Evolutionary conservation across 1,140 invertebrate species (phyloP), one percentile per base, ranked within the genome.

Genomic region (Apis florea): DNA sequence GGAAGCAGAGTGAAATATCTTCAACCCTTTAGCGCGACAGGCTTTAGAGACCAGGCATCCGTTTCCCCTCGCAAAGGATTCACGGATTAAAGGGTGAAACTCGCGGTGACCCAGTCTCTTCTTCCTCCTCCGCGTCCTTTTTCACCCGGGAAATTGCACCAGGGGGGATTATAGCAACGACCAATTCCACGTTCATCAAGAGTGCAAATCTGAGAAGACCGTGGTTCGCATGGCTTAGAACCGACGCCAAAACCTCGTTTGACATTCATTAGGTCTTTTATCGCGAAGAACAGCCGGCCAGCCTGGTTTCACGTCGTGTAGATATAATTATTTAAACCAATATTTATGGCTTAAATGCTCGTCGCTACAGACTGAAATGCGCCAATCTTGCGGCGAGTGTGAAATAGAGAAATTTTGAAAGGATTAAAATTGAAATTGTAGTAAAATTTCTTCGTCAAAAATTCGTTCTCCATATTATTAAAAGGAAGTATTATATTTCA

Each of bases 1-100:
- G 9, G 15, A 9, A 26, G 53, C 47, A 51, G 21, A 74, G 47
- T 53, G 64, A 26, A 74, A 70, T 66, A 69, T 82, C 49, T 71
- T 63, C 56, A 80, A 68, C 58, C 73, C 26, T 24, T 51, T 75
- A 63, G 49, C 49, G 24, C 24, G 26, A 51, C 59, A 51, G 1
- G 24, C 59, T 51, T 63, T 26, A 51, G 59, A 51, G 59, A 19
- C 56, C 21, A 64, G 59, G 19, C 21, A 51, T 74, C 17, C 72
- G 59, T 59, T n/a, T n/a, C 24, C 53, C 63, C 69, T 74, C 56
- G 71, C 76, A 77, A 73, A 85, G 47, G 47, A 84, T 69, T 40
- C 58, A 31, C 58, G 75, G 82, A 85, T 85, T 85, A 85, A 85
- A 85, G 75, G 67, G 47, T 24, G 59, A 47, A 77, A 56, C 64